Evolutionary conservation across 1,140 invertebrate genomes (phyloP).

Genomic region (Asbolus verrucosus): DNA sequence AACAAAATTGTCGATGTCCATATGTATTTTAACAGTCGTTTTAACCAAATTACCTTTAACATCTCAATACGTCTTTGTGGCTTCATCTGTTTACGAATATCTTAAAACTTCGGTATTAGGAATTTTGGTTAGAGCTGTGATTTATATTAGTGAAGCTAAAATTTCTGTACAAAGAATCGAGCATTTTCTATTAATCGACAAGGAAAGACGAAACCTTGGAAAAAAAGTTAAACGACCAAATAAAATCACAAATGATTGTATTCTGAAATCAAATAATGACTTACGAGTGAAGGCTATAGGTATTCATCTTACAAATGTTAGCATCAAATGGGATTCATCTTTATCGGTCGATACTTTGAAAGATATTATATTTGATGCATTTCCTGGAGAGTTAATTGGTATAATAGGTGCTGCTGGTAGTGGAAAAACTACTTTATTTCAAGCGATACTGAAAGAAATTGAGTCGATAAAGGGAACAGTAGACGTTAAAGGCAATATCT

Average conservation of each 20-base stretch:
- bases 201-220: not conserved
- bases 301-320: not conserved
- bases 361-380: not conserved
- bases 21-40: not conserved
- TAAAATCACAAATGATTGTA: not conserved
- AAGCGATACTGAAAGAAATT: conserved; percentile 70
- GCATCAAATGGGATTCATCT: not conserved
- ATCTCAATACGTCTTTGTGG: not conserved
- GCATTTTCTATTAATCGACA: not conserved
- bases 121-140: not conserved
- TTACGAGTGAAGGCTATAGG: conserved; percentile 53
- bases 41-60: not conserved
- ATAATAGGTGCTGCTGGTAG: conserved; percentile 73
- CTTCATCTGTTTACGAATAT: not conserved
- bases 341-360: not conserved
- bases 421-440: conserved; percentile 68
- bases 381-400: conserved; percentile 67
- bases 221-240: not conserved
- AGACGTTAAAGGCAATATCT: conserved; percentile 68
- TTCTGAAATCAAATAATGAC: conserved; percentile 61
- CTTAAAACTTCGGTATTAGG: not conserved
- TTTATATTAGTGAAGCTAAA: not conserved
- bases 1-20: not conserved
- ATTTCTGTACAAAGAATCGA: not conserved
- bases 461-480: conserved; percentile 69